phyloP scores from a whole-genome alignment of 2,797 vertebrate genomes.

The Carcharodon carcharias region DNA sequence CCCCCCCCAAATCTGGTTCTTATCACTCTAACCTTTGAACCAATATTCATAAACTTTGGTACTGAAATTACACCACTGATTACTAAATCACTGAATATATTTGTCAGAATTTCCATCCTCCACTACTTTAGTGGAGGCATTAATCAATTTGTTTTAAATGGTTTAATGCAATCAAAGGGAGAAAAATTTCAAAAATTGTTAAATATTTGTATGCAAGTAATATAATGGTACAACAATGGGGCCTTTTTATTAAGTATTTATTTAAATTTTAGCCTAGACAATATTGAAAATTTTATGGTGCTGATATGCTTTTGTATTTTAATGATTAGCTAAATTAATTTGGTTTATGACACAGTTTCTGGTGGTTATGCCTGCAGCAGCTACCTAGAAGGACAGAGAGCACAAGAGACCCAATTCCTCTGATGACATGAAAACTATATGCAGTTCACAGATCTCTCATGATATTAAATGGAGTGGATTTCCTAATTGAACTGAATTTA shows the following conservation, averaged over 20 bases:
- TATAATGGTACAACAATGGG: background rate
- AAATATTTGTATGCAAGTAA: background rate
- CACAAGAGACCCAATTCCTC: background rate
- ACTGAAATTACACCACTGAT: background rate
- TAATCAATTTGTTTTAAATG: slow-evolving; percentile 6
- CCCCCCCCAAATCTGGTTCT: background rate
- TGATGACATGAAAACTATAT: background rate
- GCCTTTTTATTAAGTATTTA: background rate
- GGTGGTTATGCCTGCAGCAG: too few species aligned
- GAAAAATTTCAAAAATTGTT: background rate
- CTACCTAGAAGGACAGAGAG: background rate
- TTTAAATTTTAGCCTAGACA: background rate
- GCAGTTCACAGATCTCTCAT: background rate
- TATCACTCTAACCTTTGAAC: background rate
- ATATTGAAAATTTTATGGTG: background rate
- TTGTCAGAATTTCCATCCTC: background rate
- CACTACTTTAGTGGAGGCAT: background rate
- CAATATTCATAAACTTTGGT: background rate
- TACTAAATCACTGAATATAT: background rate
- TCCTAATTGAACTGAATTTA: background rate
- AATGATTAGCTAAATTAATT: background rate
- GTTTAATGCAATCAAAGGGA: background rate
- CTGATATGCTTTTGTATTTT: background rate
- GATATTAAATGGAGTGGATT: background rate
- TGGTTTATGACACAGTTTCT: background rate